These are phyloP conservation scores for Probosciger aterrimus DNA, from an alignment of 2,113 vertebrate genomes.

Conservation along the genomic window DNA sequence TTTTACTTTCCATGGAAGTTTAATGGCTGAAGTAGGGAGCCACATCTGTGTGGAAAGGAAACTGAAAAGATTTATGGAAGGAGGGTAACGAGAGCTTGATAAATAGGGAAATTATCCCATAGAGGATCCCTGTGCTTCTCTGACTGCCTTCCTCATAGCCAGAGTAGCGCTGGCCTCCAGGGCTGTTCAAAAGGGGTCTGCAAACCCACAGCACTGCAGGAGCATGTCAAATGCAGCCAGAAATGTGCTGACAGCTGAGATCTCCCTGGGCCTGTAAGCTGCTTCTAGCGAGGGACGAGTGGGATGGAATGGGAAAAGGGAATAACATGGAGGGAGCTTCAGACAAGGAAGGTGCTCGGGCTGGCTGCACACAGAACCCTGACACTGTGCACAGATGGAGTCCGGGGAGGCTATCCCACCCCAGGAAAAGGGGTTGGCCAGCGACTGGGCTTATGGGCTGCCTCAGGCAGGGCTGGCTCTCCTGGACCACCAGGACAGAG, in stretches of 20 bases:
- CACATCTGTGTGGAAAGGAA: background rate
- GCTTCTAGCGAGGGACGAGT: background rate
- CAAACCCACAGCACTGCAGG: background rate
- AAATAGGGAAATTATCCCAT: background rate
- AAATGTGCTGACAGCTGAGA: background rate
- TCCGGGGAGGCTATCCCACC: background rate
- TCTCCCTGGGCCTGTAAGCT: background rate
- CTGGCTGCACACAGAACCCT: background rate
- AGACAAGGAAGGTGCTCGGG: background rate
- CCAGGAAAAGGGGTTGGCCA: background rate
- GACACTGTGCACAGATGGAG: rapidly evolving
- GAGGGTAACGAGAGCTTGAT: conserved; percentile 3
- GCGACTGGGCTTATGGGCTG: too few relatives aligned
- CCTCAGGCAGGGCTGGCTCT: background rate
- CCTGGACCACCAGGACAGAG: background rate
- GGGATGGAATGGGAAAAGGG: background rate
- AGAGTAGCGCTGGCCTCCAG: background rate
- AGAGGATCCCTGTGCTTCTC: background rate
- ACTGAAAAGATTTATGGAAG: conserved; percentile 34
- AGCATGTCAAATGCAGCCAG: background rate
- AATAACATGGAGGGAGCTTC: background rate
- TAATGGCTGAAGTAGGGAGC: background rate
- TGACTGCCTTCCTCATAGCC: background rate
- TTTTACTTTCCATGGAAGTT: background rate
- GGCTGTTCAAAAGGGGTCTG: background rate